phyloP scores from a whole-genome alignment of 2,113 vertebrate genomes.

The Notothenia rossii region DNA sequence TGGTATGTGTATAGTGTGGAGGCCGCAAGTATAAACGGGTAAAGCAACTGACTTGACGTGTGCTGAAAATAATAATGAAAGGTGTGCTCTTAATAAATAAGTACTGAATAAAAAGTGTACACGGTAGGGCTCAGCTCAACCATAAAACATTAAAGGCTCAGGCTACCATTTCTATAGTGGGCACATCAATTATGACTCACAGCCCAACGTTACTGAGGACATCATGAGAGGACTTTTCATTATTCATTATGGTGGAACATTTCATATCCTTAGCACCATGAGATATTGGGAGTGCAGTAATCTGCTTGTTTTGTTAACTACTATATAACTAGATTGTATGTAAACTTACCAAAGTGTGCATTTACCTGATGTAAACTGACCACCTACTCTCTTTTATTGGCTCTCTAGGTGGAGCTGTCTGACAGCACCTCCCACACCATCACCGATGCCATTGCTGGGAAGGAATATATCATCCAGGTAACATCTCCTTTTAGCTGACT shows the following conservation, averaged over 20 bases:
- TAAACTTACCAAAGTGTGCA: neutral
- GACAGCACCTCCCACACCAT: slow-evolving; percentile 95
- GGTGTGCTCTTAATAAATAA: slow-evolving; percentile 57
- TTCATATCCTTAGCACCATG: slow-evolving; percentile 12
- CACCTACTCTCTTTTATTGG: slow-evolving; percentile 3
- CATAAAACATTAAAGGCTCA: slow-evolving; percentile 55
- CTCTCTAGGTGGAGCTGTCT: slow-evolving; percentile 91
- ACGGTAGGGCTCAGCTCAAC: slow-evolving; percentile 3
- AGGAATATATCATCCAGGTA: slow-evolving; percentile 97
- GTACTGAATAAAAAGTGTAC: slow-evolving; percentile 25
- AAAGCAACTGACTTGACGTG: slow-evolving; percentile 50
- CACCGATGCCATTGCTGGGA: slow-evolving; percentile 93
- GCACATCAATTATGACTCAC: slow-evolving; percentile 52
- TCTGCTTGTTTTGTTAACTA: neutral
- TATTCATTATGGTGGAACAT: slow-evolving; percentile 34
- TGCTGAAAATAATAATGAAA: slow-evolving; percentile 43
- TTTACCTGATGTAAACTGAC: slow-evolving; percentile 3
- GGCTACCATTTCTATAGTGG: slow-evolving; percentile 38
- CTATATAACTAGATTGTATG: neutral
- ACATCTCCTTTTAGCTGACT: neutral
- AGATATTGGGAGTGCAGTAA: neutral
- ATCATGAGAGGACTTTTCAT: slow-evolving; percentile 20
- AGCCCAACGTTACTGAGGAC: slow-evolving; percentile 37
- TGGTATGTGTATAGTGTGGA: slow-evolving; percentile 23
- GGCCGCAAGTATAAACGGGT: slow-evolving; percentile 41